Conservation (phyloP, 2,797 vertebrate genomes). For the Kryptolebias ocellatus region DNA sequence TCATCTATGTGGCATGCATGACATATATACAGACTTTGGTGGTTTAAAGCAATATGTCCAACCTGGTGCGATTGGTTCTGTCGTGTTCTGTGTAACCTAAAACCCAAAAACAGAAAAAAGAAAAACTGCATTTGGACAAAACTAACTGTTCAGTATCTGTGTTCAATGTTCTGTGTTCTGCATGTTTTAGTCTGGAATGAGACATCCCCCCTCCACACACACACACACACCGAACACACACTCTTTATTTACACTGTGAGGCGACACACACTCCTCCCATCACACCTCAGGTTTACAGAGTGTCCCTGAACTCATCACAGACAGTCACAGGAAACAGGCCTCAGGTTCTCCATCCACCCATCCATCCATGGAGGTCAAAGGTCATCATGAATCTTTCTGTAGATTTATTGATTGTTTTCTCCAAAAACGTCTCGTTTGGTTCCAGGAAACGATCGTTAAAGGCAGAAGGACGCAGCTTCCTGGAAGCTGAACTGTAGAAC, state of each 20-base stretch:
- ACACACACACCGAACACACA: slow-evolving; percentile 1
- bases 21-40: slow-evolving; percentile 88
- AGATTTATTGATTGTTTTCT: no score
- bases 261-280: slow-evolving; percentile 69
- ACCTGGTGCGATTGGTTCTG: slow-evolving; percentile 86
- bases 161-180: slow-evolving; percentile 87
- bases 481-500: no score
- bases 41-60: slow-evolving; percentile 90
- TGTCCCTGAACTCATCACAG: slow-evolving; percentile 21
- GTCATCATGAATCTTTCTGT: no score
- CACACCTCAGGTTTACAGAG: slow-evolving; percentile 5
- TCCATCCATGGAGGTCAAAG: no score
- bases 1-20: slow-evolving; percentile 96
- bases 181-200: slow-evolving; percentile 86
- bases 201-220: slow-evolving; percentile 55
- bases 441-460: no score
- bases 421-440: no score
- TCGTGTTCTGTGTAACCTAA: slow-evolving; percentile 85
- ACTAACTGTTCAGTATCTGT: slow-evolving; percentile 82
- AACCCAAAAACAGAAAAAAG: slow-evolving; percentile 62
- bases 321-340: neutral
- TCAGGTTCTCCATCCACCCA: no score
- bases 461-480: no score
- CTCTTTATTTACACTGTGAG: slow-evolving; percentile 58
- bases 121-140: slow-evolving; percentile 76